Evolutionary conservation across 2,797 vertebrate species (phyloP).

Genomic region (Takifugu rubripes): DNA sequence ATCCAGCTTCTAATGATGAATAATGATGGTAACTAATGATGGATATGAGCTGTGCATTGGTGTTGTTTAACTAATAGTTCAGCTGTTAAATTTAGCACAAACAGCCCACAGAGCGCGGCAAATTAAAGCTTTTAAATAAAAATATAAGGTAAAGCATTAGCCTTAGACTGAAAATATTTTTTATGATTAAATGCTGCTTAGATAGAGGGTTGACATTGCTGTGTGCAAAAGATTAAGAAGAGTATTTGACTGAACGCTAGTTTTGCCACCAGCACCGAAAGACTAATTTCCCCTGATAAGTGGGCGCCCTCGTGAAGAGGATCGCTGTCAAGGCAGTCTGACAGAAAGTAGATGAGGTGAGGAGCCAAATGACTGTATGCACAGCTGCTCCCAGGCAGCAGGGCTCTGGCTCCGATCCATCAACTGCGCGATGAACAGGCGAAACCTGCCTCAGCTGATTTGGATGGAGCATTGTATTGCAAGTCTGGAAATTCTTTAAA

Average conservation of each 20-base stretch:
- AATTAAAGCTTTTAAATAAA: not conserved
- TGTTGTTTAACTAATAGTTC: too few species aligned
- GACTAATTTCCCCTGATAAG: constrained; percentile 53
- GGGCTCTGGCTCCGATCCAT: constrained; percentile 52
- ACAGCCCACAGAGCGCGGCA: too few species aligned
- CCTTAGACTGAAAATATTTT: not conserved
- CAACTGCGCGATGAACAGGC: constrained; percentile 26
- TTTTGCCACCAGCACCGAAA: constrained; percentile 42
- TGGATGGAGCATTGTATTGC: too few species aligned
- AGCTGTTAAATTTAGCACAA: too few species aligned
- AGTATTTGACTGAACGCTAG: constrained; percentile 13
- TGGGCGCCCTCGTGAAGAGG: constrained; percentile 42
- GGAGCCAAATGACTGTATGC: constrained; percentile 58
- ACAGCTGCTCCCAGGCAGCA: constrained; percentile 55
- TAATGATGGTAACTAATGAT: too few species aligned
- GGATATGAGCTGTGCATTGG: too few species aligned
- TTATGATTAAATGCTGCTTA: not conserved
- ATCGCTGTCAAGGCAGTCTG: constrained; percentile 49
- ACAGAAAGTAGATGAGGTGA: constrained; percentile 57
- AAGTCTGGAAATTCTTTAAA: too few species aligned
- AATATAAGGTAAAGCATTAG: not conserved
- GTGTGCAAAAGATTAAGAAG: constrained; percentile 31
- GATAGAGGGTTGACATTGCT: constrained; percentile 7
- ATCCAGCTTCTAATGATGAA: too few species aligned
- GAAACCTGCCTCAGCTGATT: constrained; percentile 14